These are phyloP conservation scores for Xestia xanthographa DNA, from an alignment of 2,888 invertebrate species.

Conservation along the genomic window DNA sequence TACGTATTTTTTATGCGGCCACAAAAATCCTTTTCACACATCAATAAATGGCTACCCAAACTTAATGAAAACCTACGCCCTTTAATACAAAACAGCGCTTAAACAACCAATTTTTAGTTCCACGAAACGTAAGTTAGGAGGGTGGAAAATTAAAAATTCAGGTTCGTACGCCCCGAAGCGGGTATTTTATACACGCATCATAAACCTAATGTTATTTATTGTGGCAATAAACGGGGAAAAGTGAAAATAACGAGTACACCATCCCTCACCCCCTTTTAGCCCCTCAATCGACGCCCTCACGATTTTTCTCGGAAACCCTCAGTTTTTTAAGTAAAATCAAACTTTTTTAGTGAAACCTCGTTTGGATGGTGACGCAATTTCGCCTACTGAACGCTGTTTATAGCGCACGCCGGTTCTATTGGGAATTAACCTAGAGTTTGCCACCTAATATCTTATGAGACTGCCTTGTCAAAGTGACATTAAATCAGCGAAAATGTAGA, in stretches of 20 bases:
- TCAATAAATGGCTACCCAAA: conserved; percentile 17
- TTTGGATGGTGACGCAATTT: conserved; percentile 21
- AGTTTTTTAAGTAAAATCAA: conserved; percentile 62
- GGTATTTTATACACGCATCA: conserved; percentile 71
- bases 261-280: conserved; percentile 26
- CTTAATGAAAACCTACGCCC: conserved; percentile 38
- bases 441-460: background rate
- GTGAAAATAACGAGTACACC: conserved; percentile 68
- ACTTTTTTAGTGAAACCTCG: conserved; percentile 45
- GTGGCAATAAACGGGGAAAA: conserved; percentile 70
- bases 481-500: background rate
- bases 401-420: background rate
- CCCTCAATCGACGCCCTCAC: conserved; percentile 48
- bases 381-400: background rate
- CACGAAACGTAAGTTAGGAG: conserved; percentile 44
- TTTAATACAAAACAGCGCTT: conserved; percentile 13
- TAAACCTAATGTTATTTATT: conserved; percentile 74
- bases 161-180: conserved; percentile 47
- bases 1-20: conserved; percentile 7
- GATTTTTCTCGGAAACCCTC: conserved; percentile 48
- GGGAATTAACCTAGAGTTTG: background rate
- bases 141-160: conserved; percentile 65
- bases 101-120: conserved; percentile 51
- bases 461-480: accelerated
- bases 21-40: conserved; percentile 20